phyloP scores from a whole-genome alignment of 2,113 vertebrate species.

The Aramus guarauna region DNA sequence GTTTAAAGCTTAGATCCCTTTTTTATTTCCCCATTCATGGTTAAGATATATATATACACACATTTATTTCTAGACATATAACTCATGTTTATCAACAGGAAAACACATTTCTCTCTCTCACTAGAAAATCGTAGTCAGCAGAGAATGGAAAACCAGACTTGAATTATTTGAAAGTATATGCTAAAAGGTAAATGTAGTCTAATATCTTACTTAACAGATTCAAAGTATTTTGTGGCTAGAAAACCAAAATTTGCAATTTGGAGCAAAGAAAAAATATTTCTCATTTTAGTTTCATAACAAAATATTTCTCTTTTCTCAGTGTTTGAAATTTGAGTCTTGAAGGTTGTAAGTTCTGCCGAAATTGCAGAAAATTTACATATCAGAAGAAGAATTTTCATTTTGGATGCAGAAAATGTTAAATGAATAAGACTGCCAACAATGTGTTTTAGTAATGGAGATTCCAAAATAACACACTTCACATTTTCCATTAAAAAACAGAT shows the following conservation, averaged over 20 bases:
- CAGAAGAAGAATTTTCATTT: neutral
- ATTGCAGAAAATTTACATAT: neutral
- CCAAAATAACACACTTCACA: neutral
- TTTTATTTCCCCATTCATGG: neutral
- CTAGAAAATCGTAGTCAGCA: neutral
- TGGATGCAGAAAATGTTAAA: neutral
- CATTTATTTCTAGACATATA: neutral
- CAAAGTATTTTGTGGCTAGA: neutral
- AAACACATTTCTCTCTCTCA: neutral
- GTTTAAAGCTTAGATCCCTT: neutral
- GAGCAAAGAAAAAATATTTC: neutral
- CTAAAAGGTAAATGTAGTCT: neutral
- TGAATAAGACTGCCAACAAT: neutral
- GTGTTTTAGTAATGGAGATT: neutral
- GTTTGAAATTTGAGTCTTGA: neutral
- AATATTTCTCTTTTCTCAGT: neutral
- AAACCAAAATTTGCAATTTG: neutral
- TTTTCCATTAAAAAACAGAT: neutral
- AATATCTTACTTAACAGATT: neutral
- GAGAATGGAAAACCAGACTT: neutral
- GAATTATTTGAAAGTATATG: neutral
- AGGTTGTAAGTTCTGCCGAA: neutral
- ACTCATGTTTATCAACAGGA: neutral
- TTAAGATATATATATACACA: neutral
- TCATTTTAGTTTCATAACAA: neutral